Conservation (phyloP, 2,797 vertebrate genomes). For the Poeciliopsis presidionis region DNA sequence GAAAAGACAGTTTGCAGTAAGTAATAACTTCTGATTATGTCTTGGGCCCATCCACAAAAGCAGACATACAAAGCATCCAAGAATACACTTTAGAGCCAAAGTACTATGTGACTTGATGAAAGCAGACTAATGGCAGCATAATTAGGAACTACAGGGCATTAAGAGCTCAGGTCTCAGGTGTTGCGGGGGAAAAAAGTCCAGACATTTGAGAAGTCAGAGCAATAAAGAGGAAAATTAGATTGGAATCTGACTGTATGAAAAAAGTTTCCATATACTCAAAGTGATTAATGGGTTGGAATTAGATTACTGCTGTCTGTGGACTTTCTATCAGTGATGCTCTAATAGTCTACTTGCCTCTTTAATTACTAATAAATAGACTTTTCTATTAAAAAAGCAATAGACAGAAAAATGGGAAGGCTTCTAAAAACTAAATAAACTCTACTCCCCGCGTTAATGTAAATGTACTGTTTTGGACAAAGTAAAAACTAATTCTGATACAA, state of each 20-base stretch:
- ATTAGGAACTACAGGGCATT: conserved; percentile 30
- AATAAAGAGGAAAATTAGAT: conserved; percentile 61
- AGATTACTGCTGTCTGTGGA: conserved; percentile 44
- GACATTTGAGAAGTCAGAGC: conserved; percentile 54
- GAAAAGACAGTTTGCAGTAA: not conserved
- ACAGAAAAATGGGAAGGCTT: not conserved
- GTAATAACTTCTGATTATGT: not conserved
- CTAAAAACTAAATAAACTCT: not conserved
- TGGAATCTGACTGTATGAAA: conserved; percentile 45
- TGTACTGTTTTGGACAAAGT: not conserved
- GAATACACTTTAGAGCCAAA: not conserved
- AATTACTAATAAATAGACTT: conserved; percentile 15
- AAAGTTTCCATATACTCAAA: conserved; percentile 29
- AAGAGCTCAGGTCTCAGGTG: conserved; percentile 49
- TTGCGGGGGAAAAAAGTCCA: conserved; percentile 42
- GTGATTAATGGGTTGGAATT: conserved; percentile 61
- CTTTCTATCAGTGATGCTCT: conserved; percentile 9
- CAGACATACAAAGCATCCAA: not conserved
- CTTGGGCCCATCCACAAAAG: not conserved
- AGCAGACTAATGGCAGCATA: not conserved
- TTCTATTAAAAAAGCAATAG: not conserved
- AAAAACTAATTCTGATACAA: not conserved
- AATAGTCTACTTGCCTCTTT: conserved; percentile 7
- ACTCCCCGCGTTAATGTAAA: not conserved
- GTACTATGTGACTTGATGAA: not conserved